phyloP scores from a whole-genome alignment of 2,888 invertebrate species.

The Hypselothyrea guttata region DNA sequence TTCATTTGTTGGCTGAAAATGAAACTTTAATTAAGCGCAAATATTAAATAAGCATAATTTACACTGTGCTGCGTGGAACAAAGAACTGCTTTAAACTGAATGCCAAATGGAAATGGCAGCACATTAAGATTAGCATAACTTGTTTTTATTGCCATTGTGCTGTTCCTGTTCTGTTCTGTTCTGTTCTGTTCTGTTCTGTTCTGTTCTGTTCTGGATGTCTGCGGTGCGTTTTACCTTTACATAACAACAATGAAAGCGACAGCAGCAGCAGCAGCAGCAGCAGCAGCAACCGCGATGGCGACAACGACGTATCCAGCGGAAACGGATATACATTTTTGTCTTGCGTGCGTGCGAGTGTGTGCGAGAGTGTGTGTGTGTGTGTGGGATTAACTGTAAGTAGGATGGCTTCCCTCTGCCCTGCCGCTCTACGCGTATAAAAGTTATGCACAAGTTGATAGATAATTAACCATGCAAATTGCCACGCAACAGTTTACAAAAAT shows the following conservation, averaged over 20 bases:
- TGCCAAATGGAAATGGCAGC: constrained; percentile 50
- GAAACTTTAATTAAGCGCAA: constrained; percentile 66
- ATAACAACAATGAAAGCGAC: constrained; percentile 46
- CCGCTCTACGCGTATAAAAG: constrained; percentile 41
- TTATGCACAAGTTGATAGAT: constrained; percentile 76
- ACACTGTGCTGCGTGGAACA: constrained; percentile 47
- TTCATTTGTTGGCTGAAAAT: constrained; percentile 25
- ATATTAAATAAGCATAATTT: constrained; percentile 71
- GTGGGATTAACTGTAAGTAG: constrained; percentile 23
- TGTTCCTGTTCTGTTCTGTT: constrained; percentile 16
- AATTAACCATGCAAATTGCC: constrained; percentile 76
- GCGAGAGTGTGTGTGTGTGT: constrained; percentile 21
- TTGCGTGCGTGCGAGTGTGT: constrained; percentile 18
- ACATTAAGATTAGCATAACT: constrained; percentile 73
- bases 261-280: constrained; percentile 26
- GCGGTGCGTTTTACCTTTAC: constrained; percentile 43
- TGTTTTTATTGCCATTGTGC: constrained; percentile 43
- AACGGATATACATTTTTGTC: constrained; percentile 64
- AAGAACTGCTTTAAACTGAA: constrained; percentile 47
- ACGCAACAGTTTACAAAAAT: constrained; percentile 76
- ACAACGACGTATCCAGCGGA: constrained; percentile 37
- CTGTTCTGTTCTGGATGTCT: constrained; percentile 13
- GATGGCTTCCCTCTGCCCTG: not conserved
- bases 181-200: constrained; percentile 12
- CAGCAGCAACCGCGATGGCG: constrained; percentile 12